Conservation (phyloP, 1,140 invertebrate genomes). For the Drosophila rufa region DNA sequence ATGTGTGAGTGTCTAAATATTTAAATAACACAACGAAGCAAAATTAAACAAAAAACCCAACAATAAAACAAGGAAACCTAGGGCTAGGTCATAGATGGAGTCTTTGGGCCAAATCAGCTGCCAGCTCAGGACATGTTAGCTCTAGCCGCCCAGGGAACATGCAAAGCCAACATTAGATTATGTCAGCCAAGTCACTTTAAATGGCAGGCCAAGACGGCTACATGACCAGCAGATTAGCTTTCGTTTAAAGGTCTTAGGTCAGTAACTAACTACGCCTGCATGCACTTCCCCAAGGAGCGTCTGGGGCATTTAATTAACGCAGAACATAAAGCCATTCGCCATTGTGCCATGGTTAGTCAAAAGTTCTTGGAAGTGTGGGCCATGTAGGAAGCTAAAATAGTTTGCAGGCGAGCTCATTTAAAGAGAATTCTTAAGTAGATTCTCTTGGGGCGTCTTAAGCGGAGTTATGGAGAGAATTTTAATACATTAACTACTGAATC, state of each 20-base stretch:
- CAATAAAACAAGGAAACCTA: conserved; percentile 6
- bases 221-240: conserved; percentile 42
- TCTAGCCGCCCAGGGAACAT: conserved; percentile 18
- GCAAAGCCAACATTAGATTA: conserved; percentile 57
- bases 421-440: conserved; percentile 18
- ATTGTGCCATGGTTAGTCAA: background rate
- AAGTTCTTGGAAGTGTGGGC: background rate
- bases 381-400: conserved; percentile 5
- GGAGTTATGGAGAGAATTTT: background rate
- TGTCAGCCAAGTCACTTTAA: conserved; percentile 50
- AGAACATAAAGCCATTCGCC: conserved; percentile 13
- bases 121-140: conserved; percentile 32
- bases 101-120: conserved; percentile 28
- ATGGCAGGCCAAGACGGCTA: conserved; percentile 38
- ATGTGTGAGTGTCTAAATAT: conserved; percentile 43
- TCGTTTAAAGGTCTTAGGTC: conserved; percentile 33
- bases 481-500: background rate
- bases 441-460: background rate
- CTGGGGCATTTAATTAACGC: conserved; percentile 32
- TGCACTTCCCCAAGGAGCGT: conserved; percentile 29
- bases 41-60: conserved; percentile 35
- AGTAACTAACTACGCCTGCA: conserved; percentile 7
- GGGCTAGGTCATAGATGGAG: conserved; percentile 5
- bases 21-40: conserved; percentile 43
- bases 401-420: background rate